phyloP scores from a whole-genome alignment of 2,888 invertebrate species.

The Trichopoda pennipes region DNA sequence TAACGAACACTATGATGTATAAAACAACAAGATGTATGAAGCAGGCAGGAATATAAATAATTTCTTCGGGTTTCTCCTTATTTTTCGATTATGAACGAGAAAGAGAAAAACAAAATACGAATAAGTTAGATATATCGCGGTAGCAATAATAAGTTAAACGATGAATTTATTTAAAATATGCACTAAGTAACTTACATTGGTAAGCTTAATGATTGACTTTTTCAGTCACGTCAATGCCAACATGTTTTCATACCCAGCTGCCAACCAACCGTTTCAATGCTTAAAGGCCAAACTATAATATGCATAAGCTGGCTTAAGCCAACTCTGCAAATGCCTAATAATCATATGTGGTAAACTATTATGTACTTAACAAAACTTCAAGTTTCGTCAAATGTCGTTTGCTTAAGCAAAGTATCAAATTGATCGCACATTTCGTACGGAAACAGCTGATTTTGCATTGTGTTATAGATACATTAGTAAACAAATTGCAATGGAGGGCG shows the following conservation, averaged over 20 bases:
- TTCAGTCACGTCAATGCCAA: conserved; percentile 67
- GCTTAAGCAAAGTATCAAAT: no score
- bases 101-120: not conserved
- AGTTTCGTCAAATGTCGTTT: no score
- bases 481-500: no score
- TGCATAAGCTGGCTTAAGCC: no score
- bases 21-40: conserved; percentile 61
- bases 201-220: conserved; percentile 79
- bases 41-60: conserved; percentile 58
- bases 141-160: conserved; percentile 10
- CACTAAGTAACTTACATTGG: conserved; percentile 75
- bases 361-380: no score
- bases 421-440: no score
- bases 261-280: conserved; percentile 42
- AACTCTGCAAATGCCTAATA: no score
- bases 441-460: no score
- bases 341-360: no score
- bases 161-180: conserved; percentile 8
- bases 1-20: conserved; percentile 25
- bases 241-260: conserved; percentile 58
- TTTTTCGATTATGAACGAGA: not conserved
- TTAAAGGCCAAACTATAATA: conserved; percentile 50
- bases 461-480: no score
- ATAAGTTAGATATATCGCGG: conserved; percentile 7
- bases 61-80: conserved; percentile 23